phyloP scores from a whole-genome alignment of 2,113 vertebrate genomes.

The Triplophysa siluroides region DNA sequence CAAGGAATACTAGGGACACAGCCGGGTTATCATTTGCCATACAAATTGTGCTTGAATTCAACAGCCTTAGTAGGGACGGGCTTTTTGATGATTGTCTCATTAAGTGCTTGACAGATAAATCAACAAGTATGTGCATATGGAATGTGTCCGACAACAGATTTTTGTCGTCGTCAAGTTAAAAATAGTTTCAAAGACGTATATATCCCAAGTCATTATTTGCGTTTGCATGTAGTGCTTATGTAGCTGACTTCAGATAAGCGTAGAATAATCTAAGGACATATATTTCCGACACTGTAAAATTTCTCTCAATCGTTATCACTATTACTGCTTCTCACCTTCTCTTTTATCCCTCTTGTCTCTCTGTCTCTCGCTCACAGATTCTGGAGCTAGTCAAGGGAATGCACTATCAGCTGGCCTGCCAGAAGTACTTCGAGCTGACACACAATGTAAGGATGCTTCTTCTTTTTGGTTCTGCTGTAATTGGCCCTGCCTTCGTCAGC shows the following conservation, averaged over 20 bases:
- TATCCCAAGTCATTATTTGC: too few species aligned
- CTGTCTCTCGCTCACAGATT: conserved; percentile 73
- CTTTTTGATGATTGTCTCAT: too few species aligned
- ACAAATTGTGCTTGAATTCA: not conserved
- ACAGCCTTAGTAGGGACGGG: too few species aligned
- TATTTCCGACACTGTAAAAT: not conserved
- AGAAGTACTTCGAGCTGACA: conserved; percentile 95
- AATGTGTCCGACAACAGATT: too few species aligned
- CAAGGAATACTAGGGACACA: not conserved
- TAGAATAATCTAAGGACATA: not conserved
- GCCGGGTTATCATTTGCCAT: not conserved
- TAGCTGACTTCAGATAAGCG: too few species aligned
- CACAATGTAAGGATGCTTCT: conserved; percentile 87
- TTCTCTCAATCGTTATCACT: not conserved
- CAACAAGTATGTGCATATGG: too few species aligned
- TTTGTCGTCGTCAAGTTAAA: too few species aligned
- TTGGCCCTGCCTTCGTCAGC: conserved; percentile 51
- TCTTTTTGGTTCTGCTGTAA: conserved; percentile 51
- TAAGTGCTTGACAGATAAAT: too few species aligned
- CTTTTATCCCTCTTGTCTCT: conserved; percentile 15
- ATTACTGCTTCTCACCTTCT: not conserved
- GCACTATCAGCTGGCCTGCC: conserved; percentile 97
- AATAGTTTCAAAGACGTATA: too few species aligned
- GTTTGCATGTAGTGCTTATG: too few species aligned
- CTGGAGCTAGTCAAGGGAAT: conserved; percentile 95